Evolutionary conservation across 1,140 invertebrate species (phyloP).

Genomic region (Plutomurus gul): DNA sequence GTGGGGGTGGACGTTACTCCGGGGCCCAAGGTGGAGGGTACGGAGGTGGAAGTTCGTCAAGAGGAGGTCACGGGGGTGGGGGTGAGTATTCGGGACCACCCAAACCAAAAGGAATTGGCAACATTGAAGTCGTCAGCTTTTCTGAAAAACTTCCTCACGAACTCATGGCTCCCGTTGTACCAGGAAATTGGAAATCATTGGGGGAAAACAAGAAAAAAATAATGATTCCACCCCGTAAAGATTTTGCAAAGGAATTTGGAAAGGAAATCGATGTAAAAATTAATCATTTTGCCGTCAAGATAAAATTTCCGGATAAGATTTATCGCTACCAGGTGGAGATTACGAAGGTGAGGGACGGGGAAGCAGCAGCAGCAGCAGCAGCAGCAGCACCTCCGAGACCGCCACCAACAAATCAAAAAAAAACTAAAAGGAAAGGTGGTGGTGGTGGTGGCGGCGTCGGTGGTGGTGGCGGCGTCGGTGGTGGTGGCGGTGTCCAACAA

Average conservation of each 20-base stretch:
- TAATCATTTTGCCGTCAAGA: conserved; percentile 16
- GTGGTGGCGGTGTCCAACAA: not conserved
- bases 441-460: not conserved
- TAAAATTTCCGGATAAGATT: not conserved
- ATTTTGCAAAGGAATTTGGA: not conserved
- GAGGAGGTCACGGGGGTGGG: not conserved
- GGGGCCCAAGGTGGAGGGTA: not conserved
- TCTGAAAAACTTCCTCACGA: not conserved
- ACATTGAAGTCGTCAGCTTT: no score
- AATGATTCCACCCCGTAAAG: not conserved
- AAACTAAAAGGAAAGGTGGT: not conserved
- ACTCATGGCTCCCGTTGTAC: no score
- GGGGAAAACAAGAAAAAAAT: not conserved
- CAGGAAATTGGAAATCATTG: not conserved
- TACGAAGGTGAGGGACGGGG: not conserved
- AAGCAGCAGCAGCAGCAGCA: not conserved
- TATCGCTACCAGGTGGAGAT: conserved; percentile 30
- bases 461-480: not conserved
- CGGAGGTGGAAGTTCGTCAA: not conserved
- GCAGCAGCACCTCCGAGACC: not conserved
- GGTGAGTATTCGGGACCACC: not conserved
- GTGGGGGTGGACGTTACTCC: conserved; percentile 1
- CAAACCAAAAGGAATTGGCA: not conserved
- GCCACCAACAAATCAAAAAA: not conserved
- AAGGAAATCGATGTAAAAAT: not conserved